A percentile compares a stretch with the other conserved stretches of the same genome.
phyloP scores from a whole-genome alignment of 2,797 vertebrate species.

The Eupleurogrammus muticus region DNA sequence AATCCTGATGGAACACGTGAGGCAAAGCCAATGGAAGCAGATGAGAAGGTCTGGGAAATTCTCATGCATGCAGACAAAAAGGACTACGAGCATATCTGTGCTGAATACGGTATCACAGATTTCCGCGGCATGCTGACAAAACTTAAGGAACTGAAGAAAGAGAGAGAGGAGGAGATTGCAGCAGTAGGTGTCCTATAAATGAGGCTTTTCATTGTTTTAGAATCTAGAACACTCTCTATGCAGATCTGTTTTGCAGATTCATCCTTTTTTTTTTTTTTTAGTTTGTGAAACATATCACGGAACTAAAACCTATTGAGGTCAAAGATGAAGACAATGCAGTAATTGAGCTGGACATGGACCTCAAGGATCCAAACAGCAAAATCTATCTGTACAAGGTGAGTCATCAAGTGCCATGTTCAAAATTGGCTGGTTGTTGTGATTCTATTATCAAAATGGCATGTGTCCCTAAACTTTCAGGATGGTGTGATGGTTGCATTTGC shows the following conservation, averaged over 20 bases:
- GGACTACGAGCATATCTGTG: constrained; percentile 92
- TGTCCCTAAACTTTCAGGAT: constrained; percentile 77
- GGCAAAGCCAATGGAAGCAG: constrained; percentile 71
- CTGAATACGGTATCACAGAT: constrained; percentile 87
- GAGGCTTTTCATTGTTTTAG: neutral
- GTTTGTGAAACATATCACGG: constrained; percentile 84
- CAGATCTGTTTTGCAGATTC: neutral
- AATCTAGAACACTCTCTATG: neutral
- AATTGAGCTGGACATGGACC: constrained; percentile 90
- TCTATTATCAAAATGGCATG: neutral
- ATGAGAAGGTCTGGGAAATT: constrained; percentile 90
- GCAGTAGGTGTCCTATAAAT: constrained; percentile 77
- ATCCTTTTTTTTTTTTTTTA: constrained; percentile 44
- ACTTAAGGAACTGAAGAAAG: constrained; percentile 86
- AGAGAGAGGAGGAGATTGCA: constrained; percentile 83
- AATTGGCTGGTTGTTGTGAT: neutral
- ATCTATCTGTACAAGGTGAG: constrained; percentile 92
- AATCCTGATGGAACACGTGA: constrained; percentile 72
- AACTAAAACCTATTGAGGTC: constrained; percentile 87
- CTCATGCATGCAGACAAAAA: constrained; percentile 90
- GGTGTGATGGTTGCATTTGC: constrained; percentile 86
- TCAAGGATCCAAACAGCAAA: constrained; percentile 87
- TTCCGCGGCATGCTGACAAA: constrained; percentile 92
- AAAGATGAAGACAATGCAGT: constrained; percentile 80
- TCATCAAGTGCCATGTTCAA: no score